A percentile compares a stretch with the other conserved stretches of the same genome.
These are phyloP conservation scores for Tonatia bakeri DNA, from an alignment of 2,113 vertebrate species.

Conservation along the genomic window DNA sequence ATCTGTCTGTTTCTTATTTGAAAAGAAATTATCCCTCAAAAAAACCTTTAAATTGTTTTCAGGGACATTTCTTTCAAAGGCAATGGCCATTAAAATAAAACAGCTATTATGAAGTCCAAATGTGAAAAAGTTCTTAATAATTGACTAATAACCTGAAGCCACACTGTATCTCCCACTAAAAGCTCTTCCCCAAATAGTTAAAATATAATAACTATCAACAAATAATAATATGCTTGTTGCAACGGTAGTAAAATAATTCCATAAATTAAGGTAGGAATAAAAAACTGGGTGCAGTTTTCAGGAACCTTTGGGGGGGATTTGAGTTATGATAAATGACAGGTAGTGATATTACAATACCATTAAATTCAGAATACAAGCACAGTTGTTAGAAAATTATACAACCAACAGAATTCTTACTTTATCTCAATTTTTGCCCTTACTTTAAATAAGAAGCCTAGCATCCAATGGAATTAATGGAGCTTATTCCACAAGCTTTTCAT, in stretches of 20 bases:
- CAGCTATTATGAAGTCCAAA: neutral
- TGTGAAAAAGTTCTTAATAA: neutral
- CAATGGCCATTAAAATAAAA: neutral
- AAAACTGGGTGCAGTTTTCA: neutral
- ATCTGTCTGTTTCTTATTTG: neutral
- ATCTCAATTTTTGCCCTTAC: conserved; percentile 19
- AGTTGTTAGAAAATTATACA: neutral
- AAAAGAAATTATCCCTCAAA: neutral
- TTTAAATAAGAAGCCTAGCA: neutral
- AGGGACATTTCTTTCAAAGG: neutral
- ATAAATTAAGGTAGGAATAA: neutral
- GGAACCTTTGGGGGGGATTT: neutral
- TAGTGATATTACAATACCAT: neutral
- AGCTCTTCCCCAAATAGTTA: neutral
- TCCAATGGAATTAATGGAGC: neutral
- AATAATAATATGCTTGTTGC: neutral
- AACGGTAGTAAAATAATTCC: neutral
- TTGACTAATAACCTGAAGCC: neutral
- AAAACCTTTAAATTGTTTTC: neutral
- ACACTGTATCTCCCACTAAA: neutral
- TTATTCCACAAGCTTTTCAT: neutral
- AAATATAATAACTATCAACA: neutral
- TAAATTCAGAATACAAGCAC: conserved; percentile 26
- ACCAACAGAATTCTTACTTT: conserved; percentile 2
- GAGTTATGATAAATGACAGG: neutral